Base-by-base conservation (phyloP, 2,797 vertebrate genomes). In the Channallabes apus region DNA sequence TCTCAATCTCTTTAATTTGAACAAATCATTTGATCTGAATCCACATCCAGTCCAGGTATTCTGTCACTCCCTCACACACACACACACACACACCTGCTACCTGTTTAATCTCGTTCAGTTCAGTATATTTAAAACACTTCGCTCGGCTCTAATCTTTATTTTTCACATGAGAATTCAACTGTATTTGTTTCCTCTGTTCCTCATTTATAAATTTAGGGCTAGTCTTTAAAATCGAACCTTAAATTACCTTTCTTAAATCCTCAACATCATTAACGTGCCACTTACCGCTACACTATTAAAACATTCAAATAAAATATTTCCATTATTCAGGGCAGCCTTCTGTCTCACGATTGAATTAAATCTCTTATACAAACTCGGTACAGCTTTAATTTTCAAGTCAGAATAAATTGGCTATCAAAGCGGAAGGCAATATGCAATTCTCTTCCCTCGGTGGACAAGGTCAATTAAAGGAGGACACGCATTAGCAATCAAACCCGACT, bases 401-500 rank as follows among this genome's bases (percentile, higher is more conserved):
- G 91, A 93, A 93, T 93, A 91, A 93, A 93, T 89, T 87, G 84
- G 76, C 89, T 87, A 91, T 91, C 91, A 89, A 86, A 90, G 93
- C 90, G 90, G 90, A 91, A 92, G 91, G 92, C 92, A 93, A 94
- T 93, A 92, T 93, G 93, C 92, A 93, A 88, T 93, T 90, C 89
- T 93, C 90, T 93, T 93, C 90, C 90, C 93, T 93, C 90, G 82
- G 90, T 92, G 93, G 94, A 93, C 94, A 95, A 95, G 94, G 95
- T 95, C 94, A 95, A 94, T 94, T 94, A 94, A 91, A 93, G 92
- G 94, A 94, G 92, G 92, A 95, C 94, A 94, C 93, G 92, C 91
- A 94, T 94, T 94, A 92, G 94, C 95, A 95, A 95, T 96, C 95
- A 94, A 95, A 95, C 88, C 92, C 93, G 94, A 94, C 95, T 94